Evolutionary conservation across 1,140 invertebrate genomes (phyloP), one percentile per base, ranked within the genome.

Genomic region (Dendrolimus kikuchii): DNA sequence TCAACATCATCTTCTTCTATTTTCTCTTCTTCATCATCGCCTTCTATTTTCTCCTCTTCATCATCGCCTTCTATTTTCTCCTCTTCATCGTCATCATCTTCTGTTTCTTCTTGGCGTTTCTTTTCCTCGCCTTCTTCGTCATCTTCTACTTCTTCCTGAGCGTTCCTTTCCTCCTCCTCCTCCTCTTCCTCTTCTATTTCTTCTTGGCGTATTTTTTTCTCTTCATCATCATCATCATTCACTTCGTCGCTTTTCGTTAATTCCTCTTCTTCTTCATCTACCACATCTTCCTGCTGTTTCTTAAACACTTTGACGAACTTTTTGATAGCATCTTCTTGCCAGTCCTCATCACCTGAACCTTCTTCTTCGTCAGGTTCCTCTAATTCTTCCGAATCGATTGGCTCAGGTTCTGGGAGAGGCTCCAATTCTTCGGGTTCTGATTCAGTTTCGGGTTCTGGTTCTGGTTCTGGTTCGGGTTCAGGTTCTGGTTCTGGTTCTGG

Each of bases 341-440:
- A 57, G 43, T 57, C 60, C 23, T 68, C 59, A 40, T 69, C 68
- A 6, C 64, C 68, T 36, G 68, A 70, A 5, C 65, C 72, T 55
- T 74, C 68, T 46, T 54, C 55, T 8, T 55, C 40, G 8, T 39
- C 36, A 7, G 10, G 38, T 56, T 54, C 45, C 10, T 40, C 37
- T 7, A 7, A 9, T 57, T 52, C 49, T 10, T 51, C 50, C n/a
- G 50, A 51, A 44, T 51, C 50, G 10, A 51, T 51, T 5, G 50
- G 23, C 23, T 23, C 23, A 23, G 23, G 23, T 23, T 23, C 23
- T 23, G 23, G 23, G 23, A 23, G 23, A 23, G 23, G 23, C 23
- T 23, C 7, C 38, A 10, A 40, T 41, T 46, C 40, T 48, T 48
- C 44, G 4, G 53, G 38, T 46, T 55, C 37, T n/a, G 7, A 48